Evolutionary conservation across 2,797 vertebrate species (phyloP), one percentile per base, ranked within the genome.

Genomic region (Tarsius wallacei): DNA sequence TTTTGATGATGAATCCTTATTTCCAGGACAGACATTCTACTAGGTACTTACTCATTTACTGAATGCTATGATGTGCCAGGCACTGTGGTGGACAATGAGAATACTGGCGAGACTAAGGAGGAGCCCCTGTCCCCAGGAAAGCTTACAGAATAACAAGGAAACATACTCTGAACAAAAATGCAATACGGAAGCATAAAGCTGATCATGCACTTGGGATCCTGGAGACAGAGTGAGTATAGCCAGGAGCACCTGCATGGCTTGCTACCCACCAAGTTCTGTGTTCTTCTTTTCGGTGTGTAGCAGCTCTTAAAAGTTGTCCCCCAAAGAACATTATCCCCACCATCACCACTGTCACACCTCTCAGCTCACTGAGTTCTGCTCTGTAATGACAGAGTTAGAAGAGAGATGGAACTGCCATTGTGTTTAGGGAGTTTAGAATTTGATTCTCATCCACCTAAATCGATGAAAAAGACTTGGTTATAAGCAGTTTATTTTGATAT

Each of bases 121-220:
- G 57, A 85, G 10, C 1, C 3, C 31, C 16, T 33, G 13, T 0
- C 26, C 66, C 47, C 57, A 64, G 26, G 47, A 3, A 83, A 89
- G 28, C n/a, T 73, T 28, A n/a, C 7, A 4, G 33, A 78, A 57
- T 64, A 53, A 63, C 0, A 73, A 17, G 28, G 61, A 78, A 83
- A 87, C 28, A 73, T 61, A n/a, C 10, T n/a, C 22, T 61, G 31
- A 49, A 49, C 21, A 59, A n/a, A 55, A 51, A 24, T 84, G 15
- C 6, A 55, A 5, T 80, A 7, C 0, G n/a, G 3, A 51, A 2
- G 12, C 2, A 51, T 31, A 63, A 42, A 87, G 17, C 42, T 64
- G 33, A 7, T 36, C 33, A 47, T 0, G 12, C 47, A 16, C 22
- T 4, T 3, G 17, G 71, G 0, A 0, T 7, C 1, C 10, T 0